These are phyloP conservation scores for Dipodomys merriami DNA, from an alignment of 2,113 vertebrate species.

Conservation along the genomic window DNA sequence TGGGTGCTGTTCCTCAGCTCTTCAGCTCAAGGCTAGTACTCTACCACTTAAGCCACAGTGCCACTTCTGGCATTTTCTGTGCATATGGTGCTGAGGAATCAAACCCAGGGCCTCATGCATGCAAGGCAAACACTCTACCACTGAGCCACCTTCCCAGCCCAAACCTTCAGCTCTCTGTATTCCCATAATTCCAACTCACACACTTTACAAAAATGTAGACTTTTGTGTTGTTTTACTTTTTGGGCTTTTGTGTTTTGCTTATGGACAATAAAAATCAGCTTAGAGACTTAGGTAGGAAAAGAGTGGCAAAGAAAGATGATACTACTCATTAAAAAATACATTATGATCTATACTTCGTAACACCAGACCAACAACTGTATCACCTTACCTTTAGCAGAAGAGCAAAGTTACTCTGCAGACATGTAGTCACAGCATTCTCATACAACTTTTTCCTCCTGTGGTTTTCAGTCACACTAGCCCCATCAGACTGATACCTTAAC, in stretches of 20 bases:
- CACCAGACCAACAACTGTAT: background rate
- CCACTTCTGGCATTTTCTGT: too few relatives aligned
- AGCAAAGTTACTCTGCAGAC: constrained; percentile 90
- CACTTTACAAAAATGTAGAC: background rate
- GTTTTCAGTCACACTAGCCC: constrained; percentile 86
- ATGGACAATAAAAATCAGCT: constrained; percentile 40
- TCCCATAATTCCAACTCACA: constrained; percentile 18
- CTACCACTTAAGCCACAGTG: too few relatives aligned
- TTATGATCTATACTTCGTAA: background rate
- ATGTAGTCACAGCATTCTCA: constrained; percentile 90
- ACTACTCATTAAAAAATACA: background rate
- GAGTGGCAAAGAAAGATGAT: background rate
- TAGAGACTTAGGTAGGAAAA: background rate
- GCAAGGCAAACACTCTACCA: too few relatives aligned
- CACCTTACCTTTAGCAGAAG: constrained; percentile 90
- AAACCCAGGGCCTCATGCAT: too few relatives aligned
- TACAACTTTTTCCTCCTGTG: constrained; percentile 92
- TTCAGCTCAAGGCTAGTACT: too few relatives aligned
- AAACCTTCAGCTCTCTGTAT: background rate
- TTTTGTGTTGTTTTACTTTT: background rate
- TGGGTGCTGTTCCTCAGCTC: too few relatives aligned
- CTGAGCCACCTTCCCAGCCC: too few relatives aligned
- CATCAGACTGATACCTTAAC: constrained; percentile 92
- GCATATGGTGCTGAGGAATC: too few relatives aligned
- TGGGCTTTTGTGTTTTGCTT: background rate